These are phyloP conservation scores for Himalopsyche tibetana DNA, from an alignment of 2,888 invertebrate species.

Conservation along the genomic window DNA sequence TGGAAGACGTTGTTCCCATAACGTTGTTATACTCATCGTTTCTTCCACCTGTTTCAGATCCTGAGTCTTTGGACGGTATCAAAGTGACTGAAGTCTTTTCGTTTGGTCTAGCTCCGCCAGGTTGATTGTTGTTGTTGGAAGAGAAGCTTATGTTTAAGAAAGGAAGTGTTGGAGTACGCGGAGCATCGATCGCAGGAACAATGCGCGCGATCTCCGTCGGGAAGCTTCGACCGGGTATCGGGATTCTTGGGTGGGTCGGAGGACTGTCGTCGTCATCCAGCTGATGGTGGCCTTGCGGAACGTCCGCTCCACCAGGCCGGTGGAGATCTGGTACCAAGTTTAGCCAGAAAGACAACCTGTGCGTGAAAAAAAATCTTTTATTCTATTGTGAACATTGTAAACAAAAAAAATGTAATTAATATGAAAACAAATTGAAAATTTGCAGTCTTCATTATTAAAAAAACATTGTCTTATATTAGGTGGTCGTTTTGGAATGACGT, in stretches of 20 bases:
- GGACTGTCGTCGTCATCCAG: slow-evolving; percentile 85
- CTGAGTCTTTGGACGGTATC: slow-evolving; percentile 67
- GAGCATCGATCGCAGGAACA: slow-evolving; percentile 72
- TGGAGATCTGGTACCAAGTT: slow-evolving; percentile 95
- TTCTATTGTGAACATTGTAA: not conserved
- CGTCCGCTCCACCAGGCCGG: slow-evolving; percentile 90
- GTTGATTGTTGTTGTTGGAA: slow-evolving; percentile 71
- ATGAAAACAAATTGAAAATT: too few species aligned
- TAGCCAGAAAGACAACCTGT: slow-evolving; percentile 93
- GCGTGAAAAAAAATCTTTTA: not conserved
- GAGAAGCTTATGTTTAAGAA: slow-evolving; percentile 74
- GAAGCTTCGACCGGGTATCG: slow-evolving; percentile 77
- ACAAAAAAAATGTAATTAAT: too few species aligned
- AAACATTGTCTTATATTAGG: too few species aligned
- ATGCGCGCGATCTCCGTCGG: slow-evolving; percentile 76
- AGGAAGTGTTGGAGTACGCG: slow-evolving; percentile 68
- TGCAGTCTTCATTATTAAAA: too few species aligned
- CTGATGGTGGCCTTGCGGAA: slow-evolving; percentile 90
- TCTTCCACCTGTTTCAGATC: slow-evolving; percentile 67
- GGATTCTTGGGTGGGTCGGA: slow-evolving; percentile 78
- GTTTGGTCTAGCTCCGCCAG: slow-evolving; percentile 68
- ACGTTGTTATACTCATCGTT: slow-evolving; percentile 68
- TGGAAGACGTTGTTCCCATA: slow-evolving; percentile 75
- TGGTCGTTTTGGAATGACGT: too few species aligned
- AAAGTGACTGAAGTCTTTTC: slow-evolving; percentile 71